Conservation (phyloP, 2,113 vertebrate genomes). For the Gallinago undulata region DNA sequence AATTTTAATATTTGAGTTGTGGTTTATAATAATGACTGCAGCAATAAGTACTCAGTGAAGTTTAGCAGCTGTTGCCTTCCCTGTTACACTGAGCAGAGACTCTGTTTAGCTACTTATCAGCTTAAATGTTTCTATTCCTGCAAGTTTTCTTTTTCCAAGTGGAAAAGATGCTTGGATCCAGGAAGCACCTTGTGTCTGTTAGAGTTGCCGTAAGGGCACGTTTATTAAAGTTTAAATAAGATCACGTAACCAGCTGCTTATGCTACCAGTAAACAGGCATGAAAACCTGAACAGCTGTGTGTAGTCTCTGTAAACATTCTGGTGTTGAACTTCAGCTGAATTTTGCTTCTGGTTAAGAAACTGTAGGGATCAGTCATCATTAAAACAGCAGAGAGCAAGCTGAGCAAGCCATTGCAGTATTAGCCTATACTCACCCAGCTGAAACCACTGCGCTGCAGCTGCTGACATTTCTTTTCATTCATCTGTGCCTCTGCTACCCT, state of each 20-base stretch:
- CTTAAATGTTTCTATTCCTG: neutral
- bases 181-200: neutral
- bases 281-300: neutral
- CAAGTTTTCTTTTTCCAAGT: neutral
- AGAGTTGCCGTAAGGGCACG: neutral
- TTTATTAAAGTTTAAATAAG: neutral
- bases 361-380: slow-evolving; percentile 25
- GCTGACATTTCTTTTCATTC: slow-evolving; percentile 39
- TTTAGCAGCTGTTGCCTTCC: neutral
- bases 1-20: neutral
- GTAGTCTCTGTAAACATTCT: neutral
- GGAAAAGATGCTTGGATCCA: neutral
- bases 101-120: neutral
- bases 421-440: slow-evolving; percentile 11
- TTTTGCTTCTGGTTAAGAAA: slow-evolving; percentile 24
- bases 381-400: slow-evolving; percentile 51
- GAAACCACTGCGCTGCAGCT: slow-evolving; percentile 5
- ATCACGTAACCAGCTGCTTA: neutral
- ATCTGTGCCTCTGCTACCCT: neutral
- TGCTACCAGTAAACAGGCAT: neutral
- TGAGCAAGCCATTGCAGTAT: slow-evolving; percentile 24
- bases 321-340: neutral
- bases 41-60: neutral
- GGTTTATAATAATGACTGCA: neutral
- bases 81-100: neutral